Evolutionary conservation across 2,888 invertebrate genomes (phyloP).

Genomic region (Sphaeridia pumilis): DNA sequence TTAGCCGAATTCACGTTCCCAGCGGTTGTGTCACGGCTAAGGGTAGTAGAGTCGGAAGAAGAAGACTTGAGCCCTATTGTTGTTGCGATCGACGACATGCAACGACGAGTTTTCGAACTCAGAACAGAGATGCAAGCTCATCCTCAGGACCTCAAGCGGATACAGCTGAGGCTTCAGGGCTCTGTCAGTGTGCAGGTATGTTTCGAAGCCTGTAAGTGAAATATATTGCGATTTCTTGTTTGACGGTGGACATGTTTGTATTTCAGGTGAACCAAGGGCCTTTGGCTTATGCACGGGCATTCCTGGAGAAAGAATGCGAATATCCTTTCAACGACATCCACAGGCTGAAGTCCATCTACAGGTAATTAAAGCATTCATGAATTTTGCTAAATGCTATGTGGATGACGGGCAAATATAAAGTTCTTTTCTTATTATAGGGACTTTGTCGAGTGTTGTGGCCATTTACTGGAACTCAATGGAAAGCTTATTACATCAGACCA

Average conservation of each 20-base stretch:
- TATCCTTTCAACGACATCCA: conserved; percentile 33
- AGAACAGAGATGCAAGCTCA: conserved; percentile 32
- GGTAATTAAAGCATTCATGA: conserved; percentile 16
- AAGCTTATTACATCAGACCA: conserved; percentile 33
- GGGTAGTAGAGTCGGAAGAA: conserved; percentile 30
- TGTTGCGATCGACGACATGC: conserved; percentile 36
- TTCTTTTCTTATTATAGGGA: conserved; percentile 23
- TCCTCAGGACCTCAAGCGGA: conserved; percentile 34
- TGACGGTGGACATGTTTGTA: too few species aligned
- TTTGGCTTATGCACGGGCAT: conserved; percentile 35
- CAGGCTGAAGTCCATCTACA: conserved; percentile 31
- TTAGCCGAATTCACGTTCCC: conserved; percentile 35
- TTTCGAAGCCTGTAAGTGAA: neutral
- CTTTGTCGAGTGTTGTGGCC: conserved; percentile 36
- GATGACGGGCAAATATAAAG: neutral
- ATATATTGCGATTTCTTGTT: neutral
- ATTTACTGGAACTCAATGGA: conserved; percentile 34
- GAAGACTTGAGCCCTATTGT: conserved; percentile 35
- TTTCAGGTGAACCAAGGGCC: conserved; percentile 36
- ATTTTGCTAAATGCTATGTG: conserved; percentile 3
- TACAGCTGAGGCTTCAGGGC: conserved; percentile 34
- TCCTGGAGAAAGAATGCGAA: conserved; percentile 35
- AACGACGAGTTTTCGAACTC: conserved; percentile 32
- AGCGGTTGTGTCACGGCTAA: conserved; percentile 31
- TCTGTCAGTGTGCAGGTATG: conserved; percentile 34